Base-by-base conservation (phyloP, 2,113 vertebrate genomes). In the Erythrocercus mccallii region DNA sequence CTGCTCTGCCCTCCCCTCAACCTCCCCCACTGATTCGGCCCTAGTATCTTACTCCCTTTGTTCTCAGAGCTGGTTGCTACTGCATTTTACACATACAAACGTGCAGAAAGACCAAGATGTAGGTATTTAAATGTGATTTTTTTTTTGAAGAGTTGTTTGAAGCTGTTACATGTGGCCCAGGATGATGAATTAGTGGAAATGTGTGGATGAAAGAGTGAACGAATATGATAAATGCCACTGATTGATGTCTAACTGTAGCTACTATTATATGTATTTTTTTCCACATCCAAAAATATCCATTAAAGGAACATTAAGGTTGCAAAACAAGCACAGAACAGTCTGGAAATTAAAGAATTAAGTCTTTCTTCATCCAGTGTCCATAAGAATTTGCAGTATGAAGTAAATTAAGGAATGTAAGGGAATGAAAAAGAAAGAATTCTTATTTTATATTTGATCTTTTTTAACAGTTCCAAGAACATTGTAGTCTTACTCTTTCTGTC, bases 281-380 rank as follows among this genome's bases (percentile, higher is more conserved):
- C 33, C 6, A 4, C 38, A 77, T 58, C 16, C 33, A 50, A 82
- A 92, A 92, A 28, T 23, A 53, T 40, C 25, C 45, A 91, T 85
- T 85, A 66, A 81, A 87, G 79, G 40, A 60, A 92, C 15, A 78
- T 65, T 79, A 66, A 54, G 23, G 21, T 56, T 69, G 66, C 42
- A 80, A 82, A 84, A 12, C 24, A 85, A 91, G 20, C 16, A 22
- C 18, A 61, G 53, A 73, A 82, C 38, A 51, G 27, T 57, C 42
- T 82, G 62, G 27, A 92, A 88, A 88, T 80, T 21, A 77, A 69
- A 82, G 11, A 91, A 91, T 58, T 54, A 82, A 35, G 12, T 86
- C 30, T 66, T 61, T 85, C 74, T 96, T 93, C 14, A 18, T 44
- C 22, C 60, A 44, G 33, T 37, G 62, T 66, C 78, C 0, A 0